Base-by-base conservation (phyloP, 2,113 vertebrate species). In the Candoia aspera region DNA sequence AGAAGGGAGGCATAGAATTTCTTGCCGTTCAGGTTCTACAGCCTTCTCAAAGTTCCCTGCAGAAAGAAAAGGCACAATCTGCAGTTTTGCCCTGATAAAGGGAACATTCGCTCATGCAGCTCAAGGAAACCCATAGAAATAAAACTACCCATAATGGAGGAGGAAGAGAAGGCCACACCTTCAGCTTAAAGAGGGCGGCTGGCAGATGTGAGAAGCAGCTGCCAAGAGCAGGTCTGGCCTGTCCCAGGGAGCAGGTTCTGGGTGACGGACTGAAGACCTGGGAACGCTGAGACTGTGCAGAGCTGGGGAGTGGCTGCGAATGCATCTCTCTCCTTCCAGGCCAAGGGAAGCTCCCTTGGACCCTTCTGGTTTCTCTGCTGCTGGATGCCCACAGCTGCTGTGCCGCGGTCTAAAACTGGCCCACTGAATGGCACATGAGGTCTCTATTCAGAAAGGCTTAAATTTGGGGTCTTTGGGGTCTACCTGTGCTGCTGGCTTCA, bases 161-260 rank as follows among this genome's bases (percentile, higher is more conserved):
- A 62, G 87, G n/a, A n/a, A n/a, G n/a, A n/a, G n/a, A n/a, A n/a
- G n/a, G n/a, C n/a, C n/a, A n/a, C n/a, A n/a, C n/a, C 88, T 87
- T n/a, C 26, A 62, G 84, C 54, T 1, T 21, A 29, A 55, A 42
- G 8, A 55, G 59, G 58, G 59, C 8, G 23, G 83, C 17, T 13
- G 23, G 59, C 33, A 6, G 60, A 64, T 26, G 13, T 8, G 46
- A 8, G 3, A 0, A 21, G 29, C 57, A 64, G 86, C 54, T 33
- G 64, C 64, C 13, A 29, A 53, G 68, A 88, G 55, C 90, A 91
- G 73, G 86, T 53, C 68, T n/a, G 46, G 46, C 86, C 19, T 64
- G 92, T 89, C 87, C 55, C 73, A 29, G 58, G 37, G 68, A 90
- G 90, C 92, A 42, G 64, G 64, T 90, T 90, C 33, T 49, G 5